Base-by-base conservation (phyloP, 2,797 vertebrate species). In the Spatula versicolor region DNA sequence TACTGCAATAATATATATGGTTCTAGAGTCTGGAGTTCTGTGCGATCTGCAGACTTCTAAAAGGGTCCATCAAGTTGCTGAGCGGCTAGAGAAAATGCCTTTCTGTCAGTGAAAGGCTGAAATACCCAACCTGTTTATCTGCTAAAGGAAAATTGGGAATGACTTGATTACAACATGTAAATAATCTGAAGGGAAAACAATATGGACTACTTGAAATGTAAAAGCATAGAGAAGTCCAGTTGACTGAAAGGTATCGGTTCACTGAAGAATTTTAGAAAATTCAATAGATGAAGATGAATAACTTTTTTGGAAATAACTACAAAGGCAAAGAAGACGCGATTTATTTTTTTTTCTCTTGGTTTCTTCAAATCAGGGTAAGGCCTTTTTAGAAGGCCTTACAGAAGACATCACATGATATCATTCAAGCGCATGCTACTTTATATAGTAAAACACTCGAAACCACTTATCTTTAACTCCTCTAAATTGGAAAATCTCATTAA, bases 361-460 rank as follows among this genome's bases (percentile, higher is more conserved):
- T 92, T 78, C 31, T 77, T 48, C 56, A 41, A 21, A 13, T 69
- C 7, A 19, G 16, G 8, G 11, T 31, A 35, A 26, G 31, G 66
- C 39, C 54, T 58, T 54, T 33, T 73, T 21, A 48, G n/a, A 35
- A 0, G 2, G 9, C 41, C 2, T 62, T 80, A 76, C 41, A 43
- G 41, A 43, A 43, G 41, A 18, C 37, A 43, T 21, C 33, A 59
- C 8, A 1, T 13, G 5, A 15, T 22, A 2, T 31, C 21, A 9
- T 39, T 71, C 23, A 16, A 60, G 7, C 6, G 4, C 13, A 7
- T 22, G 9, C 33, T 78, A 9, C 26, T 86, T 5, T 0, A 0
- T 21, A 17, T 9, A 46, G 17, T 33, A 85, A 77, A 13, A 60
- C 12, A 39, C 59, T 43, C 31, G 48, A 74, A 77, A 68, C 5